Conservation (phyloP, 2,888 invertebrate species). For the Ganaspis brasiliensis region DNA sequence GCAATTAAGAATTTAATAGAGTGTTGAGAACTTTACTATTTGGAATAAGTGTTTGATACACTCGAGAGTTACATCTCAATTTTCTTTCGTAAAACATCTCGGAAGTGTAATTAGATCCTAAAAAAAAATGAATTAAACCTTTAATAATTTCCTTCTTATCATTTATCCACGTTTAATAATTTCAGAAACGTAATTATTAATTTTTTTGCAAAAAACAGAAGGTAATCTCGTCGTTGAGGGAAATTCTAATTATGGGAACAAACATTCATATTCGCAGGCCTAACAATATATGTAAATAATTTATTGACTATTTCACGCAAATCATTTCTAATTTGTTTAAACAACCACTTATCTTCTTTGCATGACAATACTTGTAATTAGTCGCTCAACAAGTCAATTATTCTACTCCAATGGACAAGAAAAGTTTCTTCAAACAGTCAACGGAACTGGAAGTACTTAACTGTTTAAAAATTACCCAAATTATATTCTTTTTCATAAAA, state of each 20-base stretch:
- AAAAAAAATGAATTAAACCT: not conserved
- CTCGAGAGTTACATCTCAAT: conserved; percentile 15
- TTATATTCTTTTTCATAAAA: not conserved
- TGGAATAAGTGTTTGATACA: conserved; percentile 17
- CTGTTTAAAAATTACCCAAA: conserved; percentile 1
- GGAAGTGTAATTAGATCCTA: conserved; percentile 12
- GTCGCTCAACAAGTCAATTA: conserved; percentile 6
- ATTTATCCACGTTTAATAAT: too few relatives aligned
- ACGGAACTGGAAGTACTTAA: not conserved
- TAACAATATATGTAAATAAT: not conserved
- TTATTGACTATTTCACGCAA: not conserved
- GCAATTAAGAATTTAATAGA: conserved; percentile 38
- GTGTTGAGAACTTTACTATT: conserved; percentile 31
- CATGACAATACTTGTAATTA: conserved; percentile 11
- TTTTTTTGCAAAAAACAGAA: too few relatives aligned
- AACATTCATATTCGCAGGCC: not conserved
- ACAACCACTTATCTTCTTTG: not conserved
- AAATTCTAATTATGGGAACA: not conserved
- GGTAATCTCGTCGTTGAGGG: too few relatives aligned
- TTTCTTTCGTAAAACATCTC: not conserved
- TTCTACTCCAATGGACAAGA: conserved; percentile 18
- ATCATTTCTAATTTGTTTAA: not conserved
- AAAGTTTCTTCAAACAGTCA: not conserved
- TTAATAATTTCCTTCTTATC: too few relatives aligned
- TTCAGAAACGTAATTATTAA: too few relatives aligned